Evolutionary conservation across 2,888 invertebrate species (phyloP).

Genomic region (Cantharis flavilabris): DNA sequence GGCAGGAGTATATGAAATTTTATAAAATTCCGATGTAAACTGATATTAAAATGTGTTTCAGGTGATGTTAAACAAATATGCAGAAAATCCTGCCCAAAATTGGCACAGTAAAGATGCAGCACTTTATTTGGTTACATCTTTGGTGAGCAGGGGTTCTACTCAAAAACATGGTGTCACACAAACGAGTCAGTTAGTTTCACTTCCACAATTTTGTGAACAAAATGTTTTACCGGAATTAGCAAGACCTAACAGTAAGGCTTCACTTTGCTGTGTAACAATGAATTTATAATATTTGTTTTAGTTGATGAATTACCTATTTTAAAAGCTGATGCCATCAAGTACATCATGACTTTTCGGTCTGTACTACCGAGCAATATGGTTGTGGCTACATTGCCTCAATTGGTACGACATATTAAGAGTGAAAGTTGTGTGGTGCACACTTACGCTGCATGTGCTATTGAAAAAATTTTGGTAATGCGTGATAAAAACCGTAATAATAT

Average conservation of each 20-base stretch:
- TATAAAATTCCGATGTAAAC: not conserved
- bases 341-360: slow-evolving; percentile 93
- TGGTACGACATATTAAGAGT: slow-evolving; percentile 77
- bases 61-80: slow-evolving; percentile 80
- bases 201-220: slow-evolving; percentile 85
- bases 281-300: slow-evolving; percentile 55
- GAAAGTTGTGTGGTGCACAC: slow-evolving; percentile 89
- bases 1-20: too few relatives aligned
- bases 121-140: slow-evolving; percentile 92
- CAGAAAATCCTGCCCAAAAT: slow-evolving; percentile 72
- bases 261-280: not conserved
- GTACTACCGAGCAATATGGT: slow-evolving; percentile 82
- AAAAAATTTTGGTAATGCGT: slow-evolving; percentile 82
- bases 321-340: slow-evolving; percentile 96
- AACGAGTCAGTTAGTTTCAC: slow-evolving; percentile 86
- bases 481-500: slow-evolving; percentile 58
- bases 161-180: slow-evolving; percentile 90
- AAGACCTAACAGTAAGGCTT: slow-evolving; percentile 66
- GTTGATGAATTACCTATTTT: slow-evolving; percentile 88
- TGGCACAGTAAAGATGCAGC: slow-evolving; percentile 98
- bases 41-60: slow-evolving; percentile 42
- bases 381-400: slow-evolving; percentile 73
- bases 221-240: slow-evolving; percentile 88
- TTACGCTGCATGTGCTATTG: slow-evolving; percentile 91
- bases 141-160: slow-evolving; percentile 88